These are phyloP conservation scores for Panorpa germanica DNA, from an alignment of 2,888 invertebrate genomes.

Conservation along the genomic window DNA sequence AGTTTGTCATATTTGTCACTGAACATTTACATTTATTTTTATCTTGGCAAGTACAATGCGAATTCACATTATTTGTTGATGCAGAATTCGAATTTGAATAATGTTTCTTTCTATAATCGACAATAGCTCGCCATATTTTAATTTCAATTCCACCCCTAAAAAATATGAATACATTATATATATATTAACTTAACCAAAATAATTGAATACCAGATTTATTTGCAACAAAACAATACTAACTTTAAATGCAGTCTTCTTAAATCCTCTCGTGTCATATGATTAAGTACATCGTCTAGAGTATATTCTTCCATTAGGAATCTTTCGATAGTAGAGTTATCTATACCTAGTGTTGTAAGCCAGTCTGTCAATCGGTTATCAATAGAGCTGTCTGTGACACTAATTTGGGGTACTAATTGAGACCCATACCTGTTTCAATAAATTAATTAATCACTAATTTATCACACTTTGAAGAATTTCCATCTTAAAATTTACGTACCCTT, in stretches of 20 bases:
- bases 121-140: constrained; percentile 73
- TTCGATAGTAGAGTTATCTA: constrained; percentile 46
- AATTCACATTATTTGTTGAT: no score
- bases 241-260: constrained; percentile 57
- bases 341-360: constrained; percentile 51
- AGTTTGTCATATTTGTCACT: no score
- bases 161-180: constrained; percentile 13
- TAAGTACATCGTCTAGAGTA: constrained; percentile 58
- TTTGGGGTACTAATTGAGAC: no score
- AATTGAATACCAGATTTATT: constrained; percentile 6
- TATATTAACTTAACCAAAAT: constrained; percentile 9
- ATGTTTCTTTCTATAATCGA: no score
- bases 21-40: no score
- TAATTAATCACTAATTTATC: no score
- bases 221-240: constrained; percentile 26
- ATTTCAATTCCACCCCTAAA: constrained; percentile 65
- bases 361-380: constrained; percentile 38
- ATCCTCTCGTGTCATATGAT: constrained; percentile 65
- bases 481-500: constrained; percentile 12
- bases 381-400: constrained; percentile 20
- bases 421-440: no score
- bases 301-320: constrained; percentile 58
- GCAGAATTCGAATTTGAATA: no score
- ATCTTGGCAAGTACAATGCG: no score
- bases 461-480: no score